Percentiles rank a stretch among this genome's conserved stretches.
Conservation (phyloP, 2,797 vertebrate species). For the Brachyrhaphis roseni region DNA sequence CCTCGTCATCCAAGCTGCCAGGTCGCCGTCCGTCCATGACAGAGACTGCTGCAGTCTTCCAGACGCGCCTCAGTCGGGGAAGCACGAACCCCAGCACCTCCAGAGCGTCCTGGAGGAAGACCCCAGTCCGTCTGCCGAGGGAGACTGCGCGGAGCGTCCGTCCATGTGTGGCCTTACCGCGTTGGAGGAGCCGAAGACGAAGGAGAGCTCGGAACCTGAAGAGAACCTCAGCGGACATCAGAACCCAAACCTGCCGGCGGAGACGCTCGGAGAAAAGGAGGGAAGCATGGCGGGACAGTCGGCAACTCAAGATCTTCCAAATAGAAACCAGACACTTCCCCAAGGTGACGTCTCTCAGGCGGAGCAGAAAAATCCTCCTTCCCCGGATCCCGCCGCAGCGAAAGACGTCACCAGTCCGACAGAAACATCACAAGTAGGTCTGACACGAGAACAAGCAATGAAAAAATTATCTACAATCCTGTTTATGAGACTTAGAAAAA, state of each 20-base stretch:
- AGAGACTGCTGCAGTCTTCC: slow-evolving; percentile 85
- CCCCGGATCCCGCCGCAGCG: slow-evolving; percentile 50
- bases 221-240: slow-evolving; percentile 68
- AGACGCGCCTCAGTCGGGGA: slow-evolving; percentile 82
- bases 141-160: slow-evolving; percentile 79
- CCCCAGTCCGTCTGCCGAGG: slow-evolving; percentile 82
- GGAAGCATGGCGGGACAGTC: slow-evolving; percentile 65
- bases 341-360: slow-evolving; percentile 58
- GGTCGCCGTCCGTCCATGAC: slow-evolving; percentile 89
- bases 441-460: too few relatives aligned
- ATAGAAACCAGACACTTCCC: slow-evolving; percentile 67
- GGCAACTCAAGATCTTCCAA: slow-evolving; percentile 68
- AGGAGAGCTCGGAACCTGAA: slow-evolving; percentile 75
- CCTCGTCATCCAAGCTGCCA: slow-evolving; percentile 87
- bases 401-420: slow-evolving; percentile 47
- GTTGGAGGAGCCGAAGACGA: slow-evolving; percentile 76
- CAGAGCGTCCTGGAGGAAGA: slow-evolving; percentile 92
- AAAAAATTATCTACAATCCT: too few relatives aligned
- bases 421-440: slow-evolving; percentile 39
- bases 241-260: slow-evolving; percentile 75
- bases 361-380: slow-evolving; percentile 74
- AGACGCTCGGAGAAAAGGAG: slow-evolving; percentile 71
- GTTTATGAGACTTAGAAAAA: too few relatives aligned
- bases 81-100: slow-evolving; percentile 85
- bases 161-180: slow-evolving; percentile 77